These are phyloP conservation scores for Otus sunia DNA, from an alignment of 2,113 vertebrate species.

Conservation along the genomic window DNA sequence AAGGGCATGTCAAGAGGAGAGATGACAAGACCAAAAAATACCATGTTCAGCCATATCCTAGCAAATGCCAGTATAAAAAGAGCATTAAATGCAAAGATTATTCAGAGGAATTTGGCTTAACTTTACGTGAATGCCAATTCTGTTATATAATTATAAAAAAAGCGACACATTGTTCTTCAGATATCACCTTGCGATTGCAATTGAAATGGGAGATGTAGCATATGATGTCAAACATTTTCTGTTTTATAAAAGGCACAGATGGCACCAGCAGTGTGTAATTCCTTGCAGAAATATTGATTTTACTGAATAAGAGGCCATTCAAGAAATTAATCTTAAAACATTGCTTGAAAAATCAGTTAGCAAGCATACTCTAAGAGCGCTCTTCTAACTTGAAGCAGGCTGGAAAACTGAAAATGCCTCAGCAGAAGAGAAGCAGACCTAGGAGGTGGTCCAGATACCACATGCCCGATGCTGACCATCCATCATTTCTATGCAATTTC, in stretches of 20 bases:
- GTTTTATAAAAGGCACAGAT: background rate
- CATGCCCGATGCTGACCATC: background rate
- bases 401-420: background rate
- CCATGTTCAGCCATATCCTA: background rate
- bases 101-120: background rate
- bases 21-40: background rate
- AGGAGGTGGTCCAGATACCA: background rate
- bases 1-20: background rate
- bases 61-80: background rate
- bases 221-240: background rate
- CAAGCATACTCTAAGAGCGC: background rate
- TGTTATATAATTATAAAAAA: background rate
- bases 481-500: background rate
- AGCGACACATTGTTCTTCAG: background rate
- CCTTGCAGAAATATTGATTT: background rate
- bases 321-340: background rate
- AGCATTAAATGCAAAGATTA: background rate
- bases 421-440: background rate
- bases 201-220: background rate
- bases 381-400: background rate
- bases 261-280: background rate
- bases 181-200: background rate
- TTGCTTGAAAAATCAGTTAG: background rate
- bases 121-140: background rate
- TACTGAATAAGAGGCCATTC: background rate